These are phyloP conservation scores for Avahi laniger DNA, from an alignment of 2,797 vertebrate genomes.

Conservation along the genomic window DNA sequence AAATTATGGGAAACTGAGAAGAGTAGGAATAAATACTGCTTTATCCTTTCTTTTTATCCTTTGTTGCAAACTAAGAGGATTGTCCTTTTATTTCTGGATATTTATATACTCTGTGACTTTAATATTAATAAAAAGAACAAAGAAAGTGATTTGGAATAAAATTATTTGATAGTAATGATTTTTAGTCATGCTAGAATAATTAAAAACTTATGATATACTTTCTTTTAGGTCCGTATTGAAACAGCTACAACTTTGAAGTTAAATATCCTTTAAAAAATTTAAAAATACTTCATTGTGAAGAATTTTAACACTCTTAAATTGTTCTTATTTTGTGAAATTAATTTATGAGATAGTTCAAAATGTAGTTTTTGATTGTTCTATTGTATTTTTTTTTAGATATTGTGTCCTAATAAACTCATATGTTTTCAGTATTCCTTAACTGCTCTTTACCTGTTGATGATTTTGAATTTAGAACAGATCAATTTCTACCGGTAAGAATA, in stretches of 20 bases:
- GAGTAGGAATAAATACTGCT: neutral
- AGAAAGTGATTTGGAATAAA: neutral
- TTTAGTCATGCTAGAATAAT: slow-evolving; percentile 1
- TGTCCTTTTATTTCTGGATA: neutral
- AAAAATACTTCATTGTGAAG: neutral
- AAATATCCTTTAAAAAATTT: slow-evolving; percentile 92
- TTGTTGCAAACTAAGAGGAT: neutral
- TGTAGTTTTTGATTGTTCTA: slow-evolving; percentile 6
- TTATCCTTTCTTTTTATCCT: neutral
- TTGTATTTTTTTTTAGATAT: slow-evolving; percentile 9
- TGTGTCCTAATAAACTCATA: slow-evolving; percentile 17
- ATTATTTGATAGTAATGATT: neutral
- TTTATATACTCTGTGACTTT: neutral
- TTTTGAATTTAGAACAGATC: slow-evolving; percentile 97
- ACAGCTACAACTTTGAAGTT: slow-evolving; percentile 97
- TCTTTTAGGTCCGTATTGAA: slow-evolving; percentile 95
- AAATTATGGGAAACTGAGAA: neutral
- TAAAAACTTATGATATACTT: slow-evolving; percentile 23
- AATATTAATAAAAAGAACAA: neutral
- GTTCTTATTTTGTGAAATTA: neutral
- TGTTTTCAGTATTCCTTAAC: slow-evolving; percentile 86
- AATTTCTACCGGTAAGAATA: slow-evolving; percentile 94
- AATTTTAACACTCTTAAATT: neutral
- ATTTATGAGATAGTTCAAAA: slow-evolving; percentile 42
- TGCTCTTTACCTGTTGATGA: slow-evolving; percentile 93